Percentiles rank a stretch among this genome's conserved stretches.
Conservation (phyloP, 2,888 invertebrate species). For the Myathropa florea region DNA sequence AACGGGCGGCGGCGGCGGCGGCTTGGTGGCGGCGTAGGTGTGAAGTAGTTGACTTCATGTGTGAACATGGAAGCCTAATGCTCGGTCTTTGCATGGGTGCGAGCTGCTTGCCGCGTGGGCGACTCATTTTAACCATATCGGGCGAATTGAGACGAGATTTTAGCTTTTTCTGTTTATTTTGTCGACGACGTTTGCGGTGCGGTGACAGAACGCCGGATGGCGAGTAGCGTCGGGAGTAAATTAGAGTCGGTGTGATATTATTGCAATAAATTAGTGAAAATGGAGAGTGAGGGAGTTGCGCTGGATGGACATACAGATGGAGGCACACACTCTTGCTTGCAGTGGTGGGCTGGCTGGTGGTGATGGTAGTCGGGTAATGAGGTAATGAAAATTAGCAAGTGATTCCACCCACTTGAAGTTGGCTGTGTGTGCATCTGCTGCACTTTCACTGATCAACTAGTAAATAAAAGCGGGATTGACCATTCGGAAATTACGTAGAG, state of each 20-base stretch:
- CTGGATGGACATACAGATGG: background rate
- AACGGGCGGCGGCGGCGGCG: conserved; percentile 4
- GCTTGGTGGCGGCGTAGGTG: conserved; percentile 49
- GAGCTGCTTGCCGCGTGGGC: conserved; percentile 45
- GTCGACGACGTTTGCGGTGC: background rate
- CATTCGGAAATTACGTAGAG: too few species aligned
- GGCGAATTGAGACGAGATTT: conserved; percentile 62
- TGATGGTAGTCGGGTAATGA: conserved; percentile 31
- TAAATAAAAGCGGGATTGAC: too few species aligned
- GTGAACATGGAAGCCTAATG: conserved; percentile 51
- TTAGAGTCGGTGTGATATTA: conserved; percentile 65
- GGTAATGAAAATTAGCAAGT: conserved; percentile 32
- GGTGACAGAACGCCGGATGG: conserved; percentile 51
- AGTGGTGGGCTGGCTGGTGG: conserved; percentile 34
- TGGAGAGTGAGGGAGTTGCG: conserved; percentile 28
- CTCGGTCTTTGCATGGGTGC: conserved; percentile 33
- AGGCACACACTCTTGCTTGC: background rate
- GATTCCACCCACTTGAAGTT: conserved; percentile 36
- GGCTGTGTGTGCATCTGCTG: background rate
- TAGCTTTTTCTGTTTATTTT: conserved; percentile 15
- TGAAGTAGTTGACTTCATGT: conserved; percentile 65
- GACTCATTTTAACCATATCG: conserved; percentile 66
- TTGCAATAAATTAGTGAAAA: conserved; percentile 62
- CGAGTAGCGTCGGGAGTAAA: conserved; percentile 32
- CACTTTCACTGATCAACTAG: too few species aligned